Evolutionary conservation across 2,113 vertebrate genomes (phyloP).

Genomic region (Poeciliopsis turrubarensis): DNA sequence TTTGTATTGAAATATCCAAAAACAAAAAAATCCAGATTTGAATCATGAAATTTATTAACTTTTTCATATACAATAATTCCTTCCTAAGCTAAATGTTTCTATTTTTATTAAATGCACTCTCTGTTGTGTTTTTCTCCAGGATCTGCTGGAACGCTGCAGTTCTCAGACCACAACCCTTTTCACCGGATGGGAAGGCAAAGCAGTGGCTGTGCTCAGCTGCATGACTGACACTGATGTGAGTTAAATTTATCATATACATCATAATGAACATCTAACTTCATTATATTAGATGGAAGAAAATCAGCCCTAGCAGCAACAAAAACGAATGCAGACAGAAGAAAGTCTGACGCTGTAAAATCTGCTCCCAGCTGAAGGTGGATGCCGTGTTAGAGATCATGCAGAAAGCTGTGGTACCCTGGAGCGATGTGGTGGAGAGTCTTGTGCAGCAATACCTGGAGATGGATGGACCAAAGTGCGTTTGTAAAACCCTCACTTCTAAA

Average conservation of each 20-base stretch:
- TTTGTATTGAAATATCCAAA: no score
- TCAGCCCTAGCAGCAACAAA: background rate
- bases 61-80: no score
- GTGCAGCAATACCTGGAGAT: constrained; percentile 91
- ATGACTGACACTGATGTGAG: constrained; percentile 90
- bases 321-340: background rate
- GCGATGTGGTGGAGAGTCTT: constrained; percentile 87
- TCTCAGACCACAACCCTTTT: constrained; percentile 89
- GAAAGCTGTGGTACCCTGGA: constrained; percentile 93
- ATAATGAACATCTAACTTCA: background rate
- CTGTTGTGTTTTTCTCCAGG: constrained; percentile 73
- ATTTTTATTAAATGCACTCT: background rate
- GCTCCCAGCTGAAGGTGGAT: constrained; percentile 88
- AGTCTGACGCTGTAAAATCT: constrained; percentile 10
- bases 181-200: constrained; percentile 95
- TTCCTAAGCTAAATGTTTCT: no score
- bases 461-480: constrained; percentile 91
- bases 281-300: background rate
- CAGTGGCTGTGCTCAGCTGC: constrained; percentile 88
- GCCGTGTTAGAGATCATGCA: constrained; percentile 95
- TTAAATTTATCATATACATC: constrained; percentile 8
- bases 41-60: no score
- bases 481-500: background rate
- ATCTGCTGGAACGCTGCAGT: constrained; percentile 88
- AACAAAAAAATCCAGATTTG: no score